These are phyloP conservation scores for Ochropacha duplaris DNA, from an alignment of 2,888 invertebrate genomes.

Conservation along the genomic window DNA sequence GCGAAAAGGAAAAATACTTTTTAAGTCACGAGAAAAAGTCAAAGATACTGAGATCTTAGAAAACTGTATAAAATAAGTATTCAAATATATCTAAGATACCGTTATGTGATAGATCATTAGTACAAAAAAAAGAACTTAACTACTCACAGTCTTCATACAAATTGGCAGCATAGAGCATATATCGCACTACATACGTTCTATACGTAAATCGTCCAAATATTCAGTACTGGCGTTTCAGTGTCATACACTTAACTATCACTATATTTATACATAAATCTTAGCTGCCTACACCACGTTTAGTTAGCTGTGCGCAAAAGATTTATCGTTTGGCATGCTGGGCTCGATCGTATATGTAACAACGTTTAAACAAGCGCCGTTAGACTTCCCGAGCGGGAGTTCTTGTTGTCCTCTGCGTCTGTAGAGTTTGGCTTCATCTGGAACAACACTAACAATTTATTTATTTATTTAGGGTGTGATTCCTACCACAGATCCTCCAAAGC, in stretches of 20 bases:
- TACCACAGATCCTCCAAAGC: too few relatives aligned
- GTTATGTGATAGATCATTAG: conserved; percentile 41
- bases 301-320: conserved; percentile 2
- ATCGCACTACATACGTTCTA: conserved; percentile 14
- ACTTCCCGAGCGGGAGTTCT: conserved; percentile 67
- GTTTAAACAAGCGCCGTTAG: conserved; percentile 70
- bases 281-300: conserved; percentile 21
- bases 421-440: conserved; percentile 54
- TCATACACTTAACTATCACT: conserved; percentile 35
- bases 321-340: conserved; percentile 10
- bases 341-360: too few relatives aligned
- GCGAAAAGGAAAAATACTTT: conserved; percentile 42
- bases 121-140: conserved; percentile 42
- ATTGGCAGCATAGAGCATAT: conserved; percentile 42
- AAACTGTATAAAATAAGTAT: conserved; percentile 72
- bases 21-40: conserved; percentile 37
- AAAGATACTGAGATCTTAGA: conserved; percentile 74
- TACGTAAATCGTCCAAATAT: conserved; percentile 30
- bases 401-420: conserved; percentile 50
- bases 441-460: too few relatives aligned
- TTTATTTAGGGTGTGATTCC: too few relatives aligned
- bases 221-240: conserved; percentile 30
- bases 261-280: conserved; percentile 20
- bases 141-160: conserved; percentile 70
- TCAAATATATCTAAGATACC: conserved; percentile 48